Conservation (phyloP, 1,140 invertebrate genomes). For the Sitophilus oryzae region DNA sequence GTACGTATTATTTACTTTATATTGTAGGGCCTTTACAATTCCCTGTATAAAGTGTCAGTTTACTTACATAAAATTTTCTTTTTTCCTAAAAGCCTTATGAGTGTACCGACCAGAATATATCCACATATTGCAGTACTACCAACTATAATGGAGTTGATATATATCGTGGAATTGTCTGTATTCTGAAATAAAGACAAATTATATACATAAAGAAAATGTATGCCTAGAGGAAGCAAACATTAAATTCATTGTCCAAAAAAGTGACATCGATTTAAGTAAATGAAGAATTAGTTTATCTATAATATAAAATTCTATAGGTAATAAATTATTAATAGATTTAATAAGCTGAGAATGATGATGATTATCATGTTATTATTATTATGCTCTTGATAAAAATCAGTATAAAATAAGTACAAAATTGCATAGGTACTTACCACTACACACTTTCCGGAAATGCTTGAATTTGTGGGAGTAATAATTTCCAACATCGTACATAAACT, state of each 20-base stretch:
- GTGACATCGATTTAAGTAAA: too few species aligned
- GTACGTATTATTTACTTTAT: not conserved
- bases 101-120: conserved; percentile 21
- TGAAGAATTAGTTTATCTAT: too few species aligned
- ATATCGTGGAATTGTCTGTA: conserved; percentile 26
- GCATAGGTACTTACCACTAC: conserved; percentile 25
- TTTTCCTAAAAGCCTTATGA: conserved; percentile 28
- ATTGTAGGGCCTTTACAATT: too few species aligned
- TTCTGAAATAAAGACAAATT: conserved; percentile 29
- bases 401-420: too few species aligned
- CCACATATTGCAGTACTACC: conserved; percentile 15
- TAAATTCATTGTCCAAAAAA: too few species aligned
- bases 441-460: conserved; percentile 14
- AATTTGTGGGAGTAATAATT: conserved; percentile 8
- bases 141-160: conserved; percentile 34
- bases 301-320: too few species aligned
- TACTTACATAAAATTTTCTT: conserved; percentile 27
- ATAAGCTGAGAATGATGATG: too few species aligned
- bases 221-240: too few species aligned
- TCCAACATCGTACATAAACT: conserved; percentile 28
- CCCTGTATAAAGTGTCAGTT: conserved; percentile 5
- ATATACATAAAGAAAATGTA: too few species aligned
- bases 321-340: too few species aligned
- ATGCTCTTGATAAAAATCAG: too few species aligned
- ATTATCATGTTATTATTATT: too few species aligned